A percentile compares a stretch with the other conserved stretches of the same genome.
These are phyloP conservation scores for Agapostemon virescens DNA, from an alignment of 2,888 invertebrate genomes.

Conservation along the genomic window DNA sequence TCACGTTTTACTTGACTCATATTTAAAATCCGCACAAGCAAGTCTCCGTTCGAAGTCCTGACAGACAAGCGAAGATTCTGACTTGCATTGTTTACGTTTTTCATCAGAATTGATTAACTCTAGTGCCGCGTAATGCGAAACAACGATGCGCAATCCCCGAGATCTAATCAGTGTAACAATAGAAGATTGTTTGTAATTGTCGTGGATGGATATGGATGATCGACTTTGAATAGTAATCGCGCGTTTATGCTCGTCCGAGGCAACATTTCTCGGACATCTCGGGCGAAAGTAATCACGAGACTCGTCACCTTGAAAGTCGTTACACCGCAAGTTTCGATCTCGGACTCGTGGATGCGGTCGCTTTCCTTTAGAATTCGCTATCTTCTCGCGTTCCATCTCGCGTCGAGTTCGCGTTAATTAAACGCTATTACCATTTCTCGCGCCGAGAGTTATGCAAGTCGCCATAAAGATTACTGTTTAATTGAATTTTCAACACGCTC, in stretches of 20 bases:
- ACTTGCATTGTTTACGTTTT: neutral
- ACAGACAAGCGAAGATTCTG: neutral
- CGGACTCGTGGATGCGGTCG: neutral
- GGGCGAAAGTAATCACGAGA: conserved; percentile 38
- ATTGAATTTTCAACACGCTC: neutral
- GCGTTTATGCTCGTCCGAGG: neutral
- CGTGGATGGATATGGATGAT: neutral
- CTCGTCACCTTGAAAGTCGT: conserved; percentile 53
- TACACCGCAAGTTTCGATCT: conserved; percentile 30
- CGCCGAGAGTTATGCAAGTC: conserved; percentile 17
- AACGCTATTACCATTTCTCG: conserved; percentile 4
- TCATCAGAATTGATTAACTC: neutral
- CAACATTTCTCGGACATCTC: conserved; percentile 25
- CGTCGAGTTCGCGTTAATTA: conserved; percentile 13
- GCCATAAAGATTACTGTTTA: neutral
- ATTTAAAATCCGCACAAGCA: neutral
- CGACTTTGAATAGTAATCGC: neutral
- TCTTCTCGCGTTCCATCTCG: neutral
- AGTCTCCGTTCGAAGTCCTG: too few relatives aligned
- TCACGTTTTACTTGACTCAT: too few relatives aligned
- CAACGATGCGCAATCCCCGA: neutral
- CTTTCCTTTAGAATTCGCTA: conserved; percentile 36
- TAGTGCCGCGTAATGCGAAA: neutral
- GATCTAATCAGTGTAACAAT: neutral
- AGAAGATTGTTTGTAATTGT: neutral